These are phyloP conservation scores for Entomyzon cyanotis DNA, from an alignment of 2,113 vertebrate species.

Conservation along the genomic window DNA sequence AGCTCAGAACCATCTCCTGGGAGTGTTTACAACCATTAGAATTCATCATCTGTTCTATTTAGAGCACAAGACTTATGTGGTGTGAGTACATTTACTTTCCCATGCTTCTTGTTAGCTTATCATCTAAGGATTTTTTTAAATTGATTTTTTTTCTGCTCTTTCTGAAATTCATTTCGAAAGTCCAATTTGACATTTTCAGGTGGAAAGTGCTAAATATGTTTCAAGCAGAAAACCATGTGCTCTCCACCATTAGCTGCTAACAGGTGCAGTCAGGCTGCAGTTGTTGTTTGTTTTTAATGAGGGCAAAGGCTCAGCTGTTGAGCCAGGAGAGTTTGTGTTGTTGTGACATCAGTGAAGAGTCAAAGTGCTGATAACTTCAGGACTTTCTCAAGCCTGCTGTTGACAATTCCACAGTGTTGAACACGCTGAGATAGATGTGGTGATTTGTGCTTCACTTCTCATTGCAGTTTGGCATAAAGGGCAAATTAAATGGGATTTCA, in stretches of 20 bases:
- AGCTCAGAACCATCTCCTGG: not conserved
- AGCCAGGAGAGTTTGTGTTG: not conserved
- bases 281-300: not conserved
- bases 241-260: not conserved
- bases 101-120: not conserved
- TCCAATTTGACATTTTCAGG: not conserved
- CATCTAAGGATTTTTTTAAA: not conserved
- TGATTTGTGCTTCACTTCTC: not conserved
- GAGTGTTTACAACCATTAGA: not conserved
- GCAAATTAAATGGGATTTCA: not conserved
- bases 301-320: not conserved
- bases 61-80: accelerated
- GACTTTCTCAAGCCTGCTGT: not conserved
- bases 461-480: not conserved
- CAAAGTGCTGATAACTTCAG: not conserved
- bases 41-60: not conserved
- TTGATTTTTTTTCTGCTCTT: not conserved
- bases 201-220: not conserved
- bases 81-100: not conserved
- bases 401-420: not conserved
- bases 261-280: not conserved
- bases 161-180: not conserved
- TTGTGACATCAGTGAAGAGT: not conserved
- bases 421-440: not conserved
- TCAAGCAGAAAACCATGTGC: not conserved